phyloP scores from a whole-genome alignment of 2,797 vertebrate genomes.

The Eospalax fontanierii region DNA sequence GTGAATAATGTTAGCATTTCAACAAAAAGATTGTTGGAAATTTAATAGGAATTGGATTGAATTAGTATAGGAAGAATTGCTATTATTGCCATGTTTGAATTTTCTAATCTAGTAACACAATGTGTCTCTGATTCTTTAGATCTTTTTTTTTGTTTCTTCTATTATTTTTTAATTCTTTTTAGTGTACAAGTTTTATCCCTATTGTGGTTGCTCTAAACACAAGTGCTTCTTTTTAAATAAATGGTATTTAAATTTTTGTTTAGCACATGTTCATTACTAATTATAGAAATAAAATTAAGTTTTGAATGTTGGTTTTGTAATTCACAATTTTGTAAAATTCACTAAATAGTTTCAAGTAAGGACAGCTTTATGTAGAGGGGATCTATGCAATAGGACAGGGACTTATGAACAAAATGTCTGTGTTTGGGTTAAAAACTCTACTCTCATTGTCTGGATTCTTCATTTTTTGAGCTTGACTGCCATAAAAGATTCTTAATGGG shows the following conservation, averaged over 20 bases:
- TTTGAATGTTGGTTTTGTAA: neutral
- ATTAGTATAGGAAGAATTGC: neutral
- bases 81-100: neutral
- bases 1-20: neutral
- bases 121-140: neutral
- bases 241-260: neutral
- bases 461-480: neutral
- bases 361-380: neutral
- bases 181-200: neutral
- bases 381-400: no score
- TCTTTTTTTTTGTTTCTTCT: neutral
- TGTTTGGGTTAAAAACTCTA: neutral
- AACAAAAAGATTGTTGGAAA: neutral
- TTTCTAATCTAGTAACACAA: neutral
- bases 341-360: neutral
- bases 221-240: neutral
- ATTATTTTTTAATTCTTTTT: neutral
- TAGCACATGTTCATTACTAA: neutral
- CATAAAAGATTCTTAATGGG: neutral
- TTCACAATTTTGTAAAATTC: neutral
- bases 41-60: neutral
- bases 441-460: neutral
- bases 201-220: neutral
- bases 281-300: neutral
- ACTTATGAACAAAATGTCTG: neutral